Base-by-base conservation (phyloP, 2,113 vertebrate species). In the Nothobranchius kuhntae region DNA sequence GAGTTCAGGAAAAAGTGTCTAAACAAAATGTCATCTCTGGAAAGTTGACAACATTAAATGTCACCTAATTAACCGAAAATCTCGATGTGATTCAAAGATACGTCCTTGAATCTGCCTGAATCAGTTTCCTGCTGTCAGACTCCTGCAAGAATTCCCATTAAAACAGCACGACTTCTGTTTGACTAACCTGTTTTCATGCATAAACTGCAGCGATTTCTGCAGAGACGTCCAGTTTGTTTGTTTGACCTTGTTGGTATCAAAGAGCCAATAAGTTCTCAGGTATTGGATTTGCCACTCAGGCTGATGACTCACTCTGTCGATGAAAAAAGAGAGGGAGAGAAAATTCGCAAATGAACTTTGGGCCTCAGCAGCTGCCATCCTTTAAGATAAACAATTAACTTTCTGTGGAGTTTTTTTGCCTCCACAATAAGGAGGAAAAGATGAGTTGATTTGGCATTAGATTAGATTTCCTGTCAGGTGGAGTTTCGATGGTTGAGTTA, bases 291-390 rank as follows among this genome's bases (percentile, higher is more conserved):
- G 21, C 53, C 53, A 38, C 60, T 64, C 44, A 30, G 44, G 54
- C 30, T 51, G 71, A 78, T 76, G 68, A 73, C 61, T 84, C 64
- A 67, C 47, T 70, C 58, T 53, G 61, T 78, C 74, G 63, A 78
- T 75, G 69, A 71, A 77, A 59, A 69, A 68, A 57, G n/a, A 26
- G 50, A 66, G 61, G 74, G 59, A 69, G 65, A 57, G 24, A 21
- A 50, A 69, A 67, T 47, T 66, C 68, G 42, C 24, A 48, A 68
- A 75, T 77, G 61, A 73, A 75, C 36, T 73, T 45, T 67, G 58
- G 46, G 45, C 53, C 42, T 63, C 47, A 2, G 72, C 59, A 68
- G 62, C 69, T 46, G 58, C 61, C 68, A 65, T 62, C 62, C 65
- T 71, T 55, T 71, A 2, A 10, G 44, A 61, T 9, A n/a, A 65